Base-by-base conservation (phyloP, 2,888 invertebrate genomes). In the Torymus texanus region DNA sequence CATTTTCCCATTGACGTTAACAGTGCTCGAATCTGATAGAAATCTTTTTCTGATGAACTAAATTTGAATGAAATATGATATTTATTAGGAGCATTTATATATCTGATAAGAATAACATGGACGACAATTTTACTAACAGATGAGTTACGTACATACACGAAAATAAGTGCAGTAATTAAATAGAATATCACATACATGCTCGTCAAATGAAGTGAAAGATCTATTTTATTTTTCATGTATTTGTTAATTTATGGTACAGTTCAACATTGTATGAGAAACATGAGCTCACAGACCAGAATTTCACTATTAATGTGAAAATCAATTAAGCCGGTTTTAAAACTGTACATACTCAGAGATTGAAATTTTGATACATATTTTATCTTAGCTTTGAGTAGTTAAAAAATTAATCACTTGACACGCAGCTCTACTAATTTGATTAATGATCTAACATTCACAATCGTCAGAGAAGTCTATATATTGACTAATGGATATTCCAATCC, bases 1-100 rank as follows among this genome's bases (percentile, higher is more conserved):
- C 41, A 8, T 41, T 41, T 41, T 41, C 41, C 41, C 5, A 41
- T 41, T 13, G 61, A 61, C 21, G 61, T 62, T 61, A 41, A 58
- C 21, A 11, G 24, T n/a, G 51, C 21, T 53, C n/a, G 1, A 14
- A 72, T 53, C 59, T 8, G 51, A 24, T 8, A 12, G 21, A 21
- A 14, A 55, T 62, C 21, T 18, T 58, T 51, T 12, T 53, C 41
- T 41, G 41, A 41, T 41, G 41, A 41, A 41, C 41, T n/a, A 10
- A 11, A 62, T 29, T 16, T 12, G n/a, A 72, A 72, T 53, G 62
- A 24, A 62, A 72, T 29, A n/a, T 51, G 18, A 53, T n/a, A 72
- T 72, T 72, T 2, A 62, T 53, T 13, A 16, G 50, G 50, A 51
- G 21, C 53, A 72, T 72, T 5, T 53, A 24, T 21, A 8, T 41